Percentiles rank a stretch among this genome's conserved stretches.
These are phyloP conservation scores for Pluvialis apricaria DNA, from an alignment of 2,113 vertebrate genomes.

Conservation along the genomic window DNA sequence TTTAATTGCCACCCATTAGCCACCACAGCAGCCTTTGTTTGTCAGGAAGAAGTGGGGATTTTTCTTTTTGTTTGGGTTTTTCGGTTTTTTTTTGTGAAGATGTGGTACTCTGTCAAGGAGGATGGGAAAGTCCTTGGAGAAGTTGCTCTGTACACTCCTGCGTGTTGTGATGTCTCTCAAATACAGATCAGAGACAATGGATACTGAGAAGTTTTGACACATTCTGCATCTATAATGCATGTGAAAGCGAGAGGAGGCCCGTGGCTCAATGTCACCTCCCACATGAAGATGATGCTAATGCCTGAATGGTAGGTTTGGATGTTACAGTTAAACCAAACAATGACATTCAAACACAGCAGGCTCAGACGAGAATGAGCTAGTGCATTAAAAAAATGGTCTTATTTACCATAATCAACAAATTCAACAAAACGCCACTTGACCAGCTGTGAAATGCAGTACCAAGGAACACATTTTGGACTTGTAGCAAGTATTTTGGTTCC, in stretches of 20 bases:
- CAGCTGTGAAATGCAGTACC: neutral
- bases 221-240: neutral
- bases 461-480: neutral
- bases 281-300: neutral
- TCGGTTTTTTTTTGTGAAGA: neutral
- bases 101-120: neutral
- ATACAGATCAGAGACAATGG: neutral
- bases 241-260: neutral
- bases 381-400: neutral
- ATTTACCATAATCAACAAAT: neutral
- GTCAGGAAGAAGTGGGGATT: neutral
- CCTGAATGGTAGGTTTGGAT: neutral
- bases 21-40: neutral
- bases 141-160: neutral
- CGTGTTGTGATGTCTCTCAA: neutral
- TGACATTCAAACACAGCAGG: neutral
- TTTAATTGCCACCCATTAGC: neutral
- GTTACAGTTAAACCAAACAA: neutral
- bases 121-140: neutral
- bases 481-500: neutral
- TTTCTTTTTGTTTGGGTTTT: neutral
- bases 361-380: rapidly evolving
- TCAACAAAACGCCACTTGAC: neutral
- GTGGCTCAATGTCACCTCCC: neutral
- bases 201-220: neutral